Conservation (phyloP, 2,888 invertebrate species). For the Dryocosmus kuriphilus region DNA sequence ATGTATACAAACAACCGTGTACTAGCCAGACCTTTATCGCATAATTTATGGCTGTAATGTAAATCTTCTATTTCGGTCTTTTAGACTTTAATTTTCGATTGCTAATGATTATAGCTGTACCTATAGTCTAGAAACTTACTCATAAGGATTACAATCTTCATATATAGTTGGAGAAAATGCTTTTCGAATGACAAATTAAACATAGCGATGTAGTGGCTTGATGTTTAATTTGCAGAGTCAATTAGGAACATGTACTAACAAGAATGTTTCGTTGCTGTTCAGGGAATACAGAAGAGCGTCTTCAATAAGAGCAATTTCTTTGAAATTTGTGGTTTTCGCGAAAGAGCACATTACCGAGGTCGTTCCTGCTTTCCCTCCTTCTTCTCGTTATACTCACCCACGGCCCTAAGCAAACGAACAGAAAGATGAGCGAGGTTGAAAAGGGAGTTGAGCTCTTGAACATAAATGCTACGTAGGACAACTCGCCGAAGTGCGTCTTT, state of each 20-base stretch:
- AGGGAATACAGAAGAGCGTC: neutral
- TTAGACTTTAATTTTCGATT: neutral
- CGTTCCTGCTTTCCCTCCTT: constrained; percentile 17
- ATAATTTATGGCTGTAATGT: neutral
- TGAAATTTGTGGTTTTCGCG: constrained; percentile 19
- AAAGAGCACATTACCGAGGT: constrained; percentile 34
- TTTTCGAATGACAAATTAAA: neutral
- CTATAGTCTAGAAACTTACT: neutral
- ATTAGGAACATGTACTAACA: neutral
- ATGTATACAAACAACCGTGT: constrained; percentile 21
- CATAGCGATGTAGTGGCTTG: neutral
- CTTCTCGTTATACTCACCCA: neutral
- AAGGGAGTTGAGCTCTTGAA: constrained; percentile 70
- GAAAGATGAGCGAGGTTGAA: constrained; percentile 54
- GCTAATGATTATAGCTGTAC: neutral
- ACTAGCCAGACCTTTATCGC: neutral
- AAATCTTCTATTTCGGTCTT: neutral
- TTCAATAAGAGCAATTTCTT: constrained; percentile 18
- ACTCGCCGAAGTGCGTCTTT: constrained; percentile 72
- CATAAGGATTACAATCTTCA: neutral
- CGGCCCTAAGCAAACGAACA: constrained; percentile 29
- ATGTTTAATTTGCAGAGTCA: neutral
- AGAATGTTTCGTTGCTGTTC: neutral
- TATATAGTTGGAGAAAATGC: neutral
- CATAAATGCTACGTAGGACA: constrained; percentile 76